phyloP scores from a whole-genome alignment of 2,888 invertebrate genomes.

The Tetropium fuscum region DNA sequence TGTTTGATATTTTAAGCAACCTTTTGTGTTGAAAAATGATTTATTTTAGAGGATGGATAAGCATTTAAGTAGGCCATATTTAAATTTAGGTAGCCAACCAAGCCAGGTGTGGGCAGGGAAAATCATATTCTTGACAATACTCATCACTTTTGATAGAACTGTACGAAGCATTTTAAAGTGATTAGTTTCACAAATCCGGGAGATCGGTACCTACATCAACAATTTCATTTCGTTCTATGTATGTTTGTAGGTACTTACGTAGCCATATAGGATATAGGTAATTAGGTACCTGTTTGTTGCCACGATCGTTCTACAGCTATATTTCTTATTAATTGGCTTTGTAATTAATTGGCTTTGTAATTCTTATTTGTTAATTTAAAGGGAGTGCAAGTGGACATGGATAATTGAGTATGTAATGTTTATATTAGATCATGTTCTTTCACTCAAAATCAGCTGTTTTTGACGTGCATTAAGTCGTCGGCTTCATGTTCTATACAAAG shows the following conservation, averaged over 20 bases:
- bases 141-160: slow-evolving; percentile 34
- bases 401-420: slow-evolving; percentile 9
- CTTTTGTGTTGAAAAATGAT: slow-evolving; percentile 7
- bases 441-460: slow-evolving; percentile 23
- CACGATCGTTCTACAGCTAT: slow-evolving; percentile 6
- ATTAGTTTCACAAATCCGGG: slow-evolving; percentile 10
- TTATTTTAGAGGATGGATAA: slow-evolving; percentile 12
- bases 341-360: slow-evolving; percentile 20
- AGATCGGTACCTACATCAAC: too few species aligned
- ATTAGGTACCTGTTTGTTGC: too few species aligned
- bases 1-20: not conserved
- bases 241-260: too few species aligned
- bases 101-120: slow-evolving; percentile 51
- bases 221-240: too few species aligned
- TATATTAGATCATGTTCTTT: not conserved
- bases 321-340: slow-evolving; percentile 14
- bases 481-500: too few species aligned
- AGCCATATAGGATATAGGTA: too few species aligned
- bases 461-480: not conserved
- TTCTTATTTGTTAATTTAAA: slow-evolving; percentile 22
- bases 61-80: slow-evolving; percentile 57
- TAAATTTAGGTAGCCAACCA: slow-evolving; percentile 59
- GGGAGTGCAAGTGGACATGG: slow-evolving; percentile 33
- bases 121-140: slow-evolving; percentile 39
- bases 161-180: slow-evolving; percentile 27